A percentile compares a stretch with the other conserved stretches of the same genome.
These are phyloP conservation scores for Aythya baeri DNA, from an alignment of 2,113 vertebrate species.

Conservation along the genomic window DNA sequence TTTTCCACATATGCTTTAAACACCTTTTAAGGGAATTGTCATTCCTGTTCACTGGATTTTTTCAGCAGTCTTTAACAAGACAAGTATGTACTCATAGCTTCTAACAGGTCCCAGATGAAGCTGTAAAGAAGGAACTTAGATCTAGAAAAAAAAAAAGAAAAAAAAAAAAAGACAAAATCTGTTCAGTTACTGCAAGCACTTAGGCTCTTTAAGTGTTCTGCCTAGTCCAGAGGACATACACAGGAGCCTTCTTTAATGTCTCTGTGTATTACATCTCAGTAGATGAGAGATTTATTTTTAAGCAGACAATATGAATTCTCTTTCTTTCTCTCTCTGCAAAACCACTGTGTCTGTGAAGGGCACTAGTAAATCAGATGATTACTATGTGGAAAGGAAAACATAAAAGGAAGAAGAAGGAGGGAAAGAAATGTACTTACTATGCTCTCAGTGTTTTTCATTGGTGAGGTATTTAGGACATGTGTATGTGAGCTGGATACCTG, in stretches of 20 bases:
- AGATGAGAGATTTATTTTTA: constrained; percentile 38
- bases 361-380: not conserved
- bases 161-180: constrained; percentile 15
- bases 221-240: not conserved
- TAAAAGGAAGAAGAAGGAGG: not conserved
- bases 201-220: not conserved
- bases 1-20: not conserved
- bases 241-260: constrained; percentile 27
- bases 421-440: constrained; percentile 34
- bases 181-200: not conserved
- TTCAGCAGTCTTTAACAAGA: not conserved
- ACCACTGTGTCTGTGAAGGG: not conserved
- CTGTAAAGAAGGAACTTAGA: constrained; percentile 17
- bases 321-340: constrained; percentile 9
- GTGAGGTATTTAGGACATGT: not conserved
- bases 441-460: not conserved
- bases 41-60: not conserved
- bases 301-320: constrained; percentile 8
- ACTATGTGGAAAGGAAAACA: not conserved
- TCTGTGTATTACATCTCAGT: not conserved
- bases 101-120: not conserved
- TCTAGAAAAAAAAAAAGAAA: not conserved
- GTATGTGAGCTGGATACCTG: not conserved
- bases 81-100: not conserved
- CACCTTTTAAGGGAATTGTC: not conserved